Evolutionary conservation across 2,113 vertebrate genomes (phyloP), one percentile per base, ranked within the genome.

Genomic region (Antigone vipio): DNA sequence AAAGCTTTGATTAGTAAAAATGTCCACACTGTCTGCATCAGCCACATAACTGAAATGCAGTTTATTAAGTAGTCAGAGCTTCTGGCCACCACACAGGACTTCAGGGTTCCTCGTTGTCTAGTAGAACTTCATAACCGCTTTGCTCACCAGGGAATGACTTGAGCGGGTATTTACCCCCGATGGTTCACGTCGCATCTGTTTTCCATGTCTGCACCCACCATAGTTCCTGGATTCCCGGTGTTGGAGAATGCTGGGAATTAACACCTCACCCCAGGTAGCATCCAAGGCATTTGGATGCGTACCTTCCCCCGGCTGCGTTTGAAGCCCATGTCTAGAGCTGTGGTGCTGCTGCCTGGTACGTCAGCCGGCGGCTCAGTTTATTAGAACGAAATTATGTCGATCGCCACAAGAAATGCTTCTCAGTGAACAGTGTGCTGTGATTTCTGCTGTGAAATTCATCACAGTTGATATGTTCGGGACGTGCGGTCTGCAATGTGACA

Each of bases 101-200:
- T 63, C 3, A 16, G 53, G 26, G 30, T 44, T 81, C n/a, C 30
- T 62, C 47, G 3, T 19, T 34, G 22, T 29, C 44, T 40, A 12
- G 29, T 30, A 27, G 30, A 12, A 52, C 45, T 66, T 66, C 6
- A 4, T 12, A 26, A 58, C 44, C 3, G 0, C 44, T 64, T 88
- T 45, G 56, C 30, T 63, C 82, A 19, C 23, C 6, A 23, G 67
- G 59, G 60, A 53, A 12, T 18, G 23, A 12, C 52, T 18, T 21
- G 19, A 66, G 23, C 0, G 1, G 23, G 6, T 50, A 6, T 85
- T 73, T 45, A 58, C 34, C 19, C 21, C 27, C 1, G 0, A 2
- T 59, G 29, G 45, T 67, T 78, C 44, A 26, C 0, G 2, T 47
- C 1, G 0, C 12, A 16, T 47, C 55, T 49, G 13, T 42, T 75